Base-by-base conservation (phyloP, 2,888 invertebrate genomes). In the Tenthredo mesomela region DNA sequence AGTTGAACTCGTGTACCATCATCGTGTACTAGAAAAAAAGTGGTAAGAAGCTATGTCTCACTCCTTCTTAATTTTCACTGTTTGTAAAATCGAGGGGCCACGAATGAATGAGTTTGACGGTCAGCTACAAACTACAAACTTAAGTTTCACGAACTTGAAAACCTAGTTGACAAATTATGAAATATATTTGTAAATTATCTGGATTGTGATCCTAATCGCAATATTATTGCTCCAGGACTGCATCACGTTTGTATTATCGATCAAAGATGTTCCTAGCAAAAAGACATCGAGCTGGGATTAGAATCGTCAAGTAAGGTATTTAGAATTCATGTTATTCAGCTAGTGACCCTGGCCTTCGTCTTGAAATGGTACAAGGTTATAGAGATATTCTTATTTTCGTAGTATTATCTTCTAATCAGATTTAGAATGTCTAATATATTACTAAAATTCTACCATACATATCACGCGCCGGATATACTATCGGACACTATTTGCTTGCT, bases 271-370 rank as follows among this genome's bases (percentile, higher is more conserved):
- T 54, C 18, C 10, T 9, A 4, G 33, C 29, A 6, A 54, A 33
- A 33, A 50, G 25, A 50, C 77, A 33, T 33, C 33, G 33, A 77
- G 50, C n/a, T 61, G 21, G 40, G 15, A 80, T 18, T 9, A 40
- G 2, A 5, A 37, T 61, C 43, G 80, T 61, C 12, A 58, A 37
- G 12, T 61, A 25, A 61, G 18, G 21, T 40, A 61, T 25, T 58
- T 61, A 2, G 61, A 21, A 80, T 80, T 80, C 80, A 61, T 7
- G 61, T 61, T 21, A 7, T 33, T 40, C 21, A 80, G 40, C 61
- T 58, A 15, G 25, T 61, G 61, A 61, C 61, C 80, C 61, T 61
- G 21, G n/a, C 40, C 58, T 61, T 18, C 21, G 12, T 40, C 15
- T 10, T 37, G 21, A 33, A n/a, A 15, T 80, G 58, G 37, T 15